Conservation (phyloP, 2,888 invertebrate species). For the Agriopis aurantiaria region DNA sequence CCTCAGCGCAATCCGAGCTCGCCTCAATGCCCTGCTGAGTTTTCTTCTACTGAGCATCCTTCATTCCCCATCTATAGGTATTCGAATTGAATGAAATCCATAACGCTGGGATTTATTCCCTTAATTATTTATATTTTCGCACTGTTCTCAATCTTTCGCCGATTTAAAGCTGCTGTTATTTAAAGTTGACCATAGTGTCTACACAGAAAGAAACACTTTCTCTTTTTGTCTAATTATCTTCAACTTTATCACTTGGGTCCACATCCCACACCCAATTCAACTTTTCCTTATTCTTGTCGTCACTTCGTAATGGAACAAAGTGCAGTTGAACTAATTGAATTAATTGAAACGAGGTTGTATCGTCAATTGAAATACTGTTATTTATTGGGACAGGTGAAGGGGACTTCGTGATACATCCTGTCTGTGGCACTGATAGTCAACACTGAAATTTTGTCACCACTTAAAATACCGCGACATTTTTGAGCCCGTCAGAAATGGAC, state of each 20-base stretch:
- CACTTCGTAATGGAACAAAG: slow-evolving; percentile 42
- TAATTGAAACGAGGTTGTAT: slow-evolving; percentile 36
- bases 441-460: slow-evolving; percentile 11
- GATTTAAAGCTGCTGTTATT: too few relatives aligned
- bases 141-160: too few relatives aligned
- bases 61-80: too few relatives aligned
- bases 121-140: too few relatives aligned
- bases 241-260: background rate
- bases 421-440: background rate
- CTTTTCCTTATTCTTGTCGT: background rate
- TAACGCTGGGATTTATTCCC: too few relatives aligned
- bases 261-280: background rate
- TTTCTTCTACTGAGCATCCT: too few relatives aligned
- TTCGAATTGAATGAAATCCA: too few relatives aligned
- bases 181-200: too few relatives aligned
- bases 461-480: slow-evolving; percentile 6
- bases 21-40: too few relatives aligned
- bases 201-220: too few relatives aligned
- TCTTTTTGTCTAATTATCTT: too few relatives aligned
- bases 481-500: slow-evolving; percentile 1
- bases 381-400: slow-evolving; percentile 26
- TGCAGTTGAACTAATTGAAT: slow-evolving; percentile 50
- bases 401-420: slow-evolving; percentile 8
- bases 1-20: background rate
- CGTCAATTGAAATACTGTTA: slow-evolving; percentile 19